A percentile compares a stretch with the other conserved stretches of the same genome.
These are phyloP conservation scores for Timema podura DNA, from an alignment of 2,888 invertebrate species.

Conservation along the genomic window DNA sequence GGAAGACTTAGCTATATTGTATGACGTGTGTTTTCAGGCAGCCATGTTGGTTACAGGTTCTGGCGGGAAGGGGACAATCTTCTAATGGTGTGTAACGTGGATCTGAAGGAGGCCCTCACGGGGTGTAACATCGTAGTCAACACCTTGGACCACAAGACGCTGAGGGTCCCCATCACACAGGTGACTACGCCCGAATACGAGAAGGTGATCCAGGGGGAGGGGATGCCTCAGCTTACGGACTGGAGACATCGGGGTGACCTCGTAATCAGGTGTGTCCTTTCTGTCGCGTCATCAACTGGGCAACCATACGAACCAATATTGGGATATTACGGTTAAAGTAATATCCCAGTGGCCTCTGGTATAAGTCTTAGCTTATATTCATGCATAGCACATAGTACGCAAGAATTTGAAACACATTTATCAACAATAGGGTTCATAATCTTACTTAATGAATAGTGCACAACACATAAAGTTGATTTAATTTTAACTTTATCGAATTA, in stretches of 20 bases:
- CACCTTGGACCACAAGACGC: slow-evolving; percentile 65
- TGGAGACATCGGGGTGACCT: neutral
- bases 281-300: neutral
- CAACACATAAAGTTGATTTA: too few species aligned
- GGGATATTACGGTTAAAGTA: too few species aligned
- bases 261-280: neutral
- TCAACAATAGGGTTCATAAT: too few species aligned
- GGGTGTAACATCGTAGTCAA: slow-evolving; percentile 62
- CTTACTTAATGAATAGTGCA: too few species aligned
- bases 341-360: too few species aligned
- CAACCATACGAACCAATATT: too few species aligned
- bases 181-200: neutral
- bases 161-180: slow-evolving; percentile 4
- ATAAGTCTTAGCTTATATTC: too few species aligned
- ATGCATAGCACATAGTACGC: too few species aligned
- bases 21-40: too few species aligned
- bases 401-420: too few species aligned
- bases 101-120: slow-evolving; percentile 65
- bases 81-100: slow-evolving; percentile 55
- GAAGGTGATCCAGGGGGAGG: slow-evolving; percentile 4
- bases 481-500: too few species aligned
- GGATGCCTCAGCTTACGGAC: neutral
- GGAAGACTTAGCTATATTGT: too few species aligned
- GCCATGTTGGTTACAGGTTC: slow-evolving; percentile 49
- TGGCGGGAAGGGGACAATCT: slow-evolving; percentile 64